Base-by-base conservation (phyloP, 2,888 invertebrate species). In the Agrochola lychnidis region DNA sequence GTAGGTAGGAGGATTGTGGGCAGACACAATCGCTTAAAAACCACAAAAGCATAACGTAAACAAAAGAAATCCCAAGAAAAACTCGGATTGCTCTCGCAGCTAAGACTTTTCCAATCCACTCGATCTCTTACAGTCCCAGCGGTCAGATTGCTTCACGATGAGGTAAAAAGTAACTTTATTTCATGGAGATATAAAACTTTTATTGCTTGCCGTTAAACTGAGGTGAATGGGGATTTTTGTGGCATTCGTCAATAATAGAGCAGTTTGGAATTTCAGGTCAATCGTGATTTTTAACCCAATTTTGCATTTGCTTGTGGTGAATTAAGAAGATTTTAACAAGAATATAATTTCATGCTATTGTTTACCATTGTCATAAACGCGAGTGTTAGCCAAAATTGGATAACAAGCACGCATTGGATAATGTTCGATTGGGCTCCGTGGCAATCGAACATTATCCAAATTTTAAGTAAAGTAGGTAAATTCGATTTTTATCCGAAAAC, bases 121-220 rank as follows among this genome's bases (percentile, higher is more conserved):
- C 63, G 51, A 82, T 82, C 56, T 69, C 30, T 2, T 22, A 9
- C 56, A 40, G 48, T 71, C 82, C 82, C 82, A 51, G 71, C 48
- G 83, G 86, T 78, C 64, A 78, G 71, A 78, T 78, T 22, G 71
- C n/a, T 74, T 63, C 69, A 25, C 53, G 62, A 51, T 53, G 42
- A 71, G 59, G 79, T 86, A 73, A 62, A 74, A 86, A 66, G 64
- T 59, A 57, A 76, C 36, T 64, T 75, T 76, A 66, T 78, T 83
- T 74, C 73, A 83, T 71, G 71, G 83, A 56, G 71, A 71, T 69
- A 53, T 86, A 78, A 86, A 83, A 83, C 64, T 86, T 83, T 83
- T 86, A 83, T 74, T 72, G 62, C 30, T 36, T 30, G 53, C 62
- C 73, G 72, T 74, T 67, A 78, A 83, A 62, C 56, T 74, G 59